Evolutionary conservation across 2,888 invertebrate genomes (phyloP), one percentile per base, ranked within the genome.

Genomic region (Encarsia formosa): DNA sequence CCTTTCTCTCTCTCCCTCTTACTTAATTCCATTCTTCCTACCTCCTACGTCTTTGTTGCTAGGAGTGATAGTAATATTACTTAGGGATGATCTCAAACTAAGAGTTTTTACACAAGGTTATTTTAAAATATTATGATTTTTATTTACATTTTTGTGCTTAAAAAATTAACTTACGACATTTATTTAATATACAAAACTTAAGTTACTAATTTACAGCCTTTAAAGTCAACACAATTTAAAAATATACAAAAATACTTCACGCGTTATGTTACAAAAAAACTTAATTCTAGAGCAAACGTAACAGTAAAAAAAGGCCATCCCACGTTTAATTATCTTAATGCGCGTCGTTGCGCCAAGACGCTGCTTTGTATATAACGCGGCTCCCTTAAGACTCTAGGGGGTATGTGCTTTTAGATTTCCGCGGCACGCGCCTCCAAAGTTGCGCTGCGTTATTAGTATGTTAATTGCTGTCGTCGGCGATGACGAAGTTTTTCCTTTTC

Each of bases 361-460:
- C 18, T 20, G 22, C 26, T 19, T 31, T n/a, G 3, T 20, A 6
- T 20, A 6, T 11, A 31, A 6, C 3, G 19, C 34, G 16, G 41
- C 46, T 41, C 24, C 35, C 49, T 43, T 49, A 44, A 49, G 44
- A 40, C 31, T 32, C 39, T 23, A 5, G 39, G 37, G 37, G 49
- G 44, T 39, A 23, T 41, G 41, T 41, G 39, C 40, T 53, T 45
- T 49, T 37, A 49, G 26, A 40, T 52, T 52, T 39, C 31, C 50
- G 38, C 42, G 40, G 34, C 53, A 37, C 51, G 46, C 49, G 39
- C 51, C 52, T 43, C 37, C 41, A 54, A 54, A 54, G 49, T 46
- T 53, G 56, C 67, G 60, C 59, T 61, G 63, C 63, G 69, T 69
- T 70, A 70, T 70, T 70, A 70, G 70, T 70, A 70, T 70, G 70